These are phyloP conservation scores for Steatornis caripensis DNA, from an alignment of 2,113 vertebrate genomes.

Conservation along the genomic window DNA sequence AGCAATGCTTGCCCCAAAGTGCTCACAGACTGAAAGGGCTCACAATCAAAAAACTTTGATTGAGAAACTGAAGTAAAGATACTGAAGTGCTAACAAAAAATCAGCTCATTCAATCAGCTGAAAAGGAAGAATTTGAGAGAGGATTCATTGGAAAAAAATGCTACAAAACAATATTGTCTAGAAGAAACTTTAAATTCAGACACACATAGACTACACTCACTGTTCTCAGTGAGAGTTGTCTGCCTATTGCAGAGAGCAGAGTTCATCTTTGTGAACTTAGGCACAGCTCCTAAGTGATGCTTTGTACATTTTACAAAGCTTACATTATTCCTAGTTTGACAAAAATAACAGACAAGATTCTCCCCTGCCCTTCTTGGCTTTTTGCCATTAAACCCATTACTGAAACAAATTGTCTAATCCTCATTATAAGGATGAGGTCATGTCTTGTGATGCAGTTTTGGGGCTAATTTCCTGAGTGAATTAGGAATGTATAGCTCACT, in stretches of 20 bases:
- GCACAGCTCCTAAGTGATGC: neutral
- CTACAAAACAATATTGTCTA: neutral
- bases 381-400: constrained; percentile 42
- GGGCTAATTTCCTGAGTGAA: constrained; percentile 7
- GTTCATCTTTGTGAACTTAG: neutral
- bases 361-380: neutral
- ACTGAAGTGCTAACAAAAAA: neutral
- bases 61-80: neutral
- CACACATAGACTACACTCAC: neutral
- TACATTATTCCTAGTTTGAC: constrained; percentile 3
- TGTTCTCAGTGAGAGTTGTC: neutral
- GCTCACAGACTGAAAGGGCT: neutral
- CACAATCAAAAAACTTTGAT: neutral
- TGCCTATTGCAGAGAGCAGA: neutral
- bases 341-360: constrained; percentile 24
- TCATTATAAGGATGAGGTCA: constrained; percentile 45
- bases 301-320: constrained; percentile 1
- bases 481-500: neutral
- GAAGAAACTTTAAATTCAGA: neutral
- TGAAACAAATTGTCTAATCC: constrained; percentile 5
- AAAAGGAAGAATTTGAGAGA: neutral
- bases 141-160: neutral
- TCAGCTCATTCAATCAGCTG: neutral
- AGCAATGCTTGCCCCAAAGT: neutral
- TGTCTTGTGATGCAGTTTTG: neutral